These are phyloP conservation scores for Sebastes paucispinis DNA, from an alignment of 2,797 vertebrate species.

Conservation along the genomic window DNA sequence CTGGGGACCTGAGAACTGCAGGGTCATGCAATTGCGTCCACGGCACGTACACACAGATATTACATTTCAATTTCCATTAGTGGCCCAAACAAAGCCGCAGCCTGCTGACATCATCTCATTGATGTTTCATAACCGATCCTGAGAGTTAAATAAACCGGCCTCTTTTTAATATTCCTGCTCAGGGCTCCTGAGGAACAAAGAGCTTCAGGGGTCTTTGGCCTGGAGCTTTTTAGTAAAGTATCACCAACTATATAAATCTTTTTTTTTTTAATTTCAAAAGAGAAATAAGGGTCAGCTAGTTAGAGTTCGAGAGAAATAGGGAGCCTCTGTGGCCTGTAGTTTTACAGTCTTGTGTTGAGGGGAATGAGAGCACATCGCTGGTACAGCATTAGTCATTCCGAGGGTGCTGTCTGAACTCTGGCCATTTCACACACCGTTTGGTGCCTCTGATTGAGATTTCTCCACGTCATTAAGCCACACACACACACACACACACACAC, in stretches of 20 bases:
- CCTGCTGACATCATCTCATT: slow-evolving; percentile 14
- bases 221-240: slow-evolving; percentile 17
- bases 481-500: neutral
- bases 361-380: slow-evolving; percentile 42
- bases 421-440: slow-evolving; percentile 67
- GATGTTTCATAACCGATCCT: slow-evolving; percentile 5
- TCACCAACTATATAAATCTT: neutral
- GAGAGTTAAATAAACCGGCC: slow-evolving; percentile 7
- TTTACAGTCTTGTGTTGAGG: slow-evolving; percentile 18
- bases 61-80: slow-evolving; percentile 33
- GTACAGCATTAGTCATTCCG: slow-evolving; percentile 54
- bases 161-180: slow-evolving; percentile 1
- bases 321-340: slow-evolving; percentile 16
- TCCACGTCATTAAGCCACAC: slow-evolving; percentile 37
- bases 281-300: slow-evolving; percentile 19
- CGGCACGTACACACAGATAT: neutral
- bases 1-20: neutral
- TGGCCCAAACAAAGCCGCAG: neutral
- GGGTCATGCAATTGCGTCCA: slow-evolving; percentile 15
- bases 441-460: slow-evolving; percentile 59
- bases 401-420: slow-evolving; percentile 53
- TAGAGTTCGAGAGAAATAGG: slow-evolving; percentile 7
- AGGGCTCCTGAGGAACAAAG: neutral
- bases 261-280: neutral
- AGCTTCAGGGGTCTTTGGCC: slow-evolving; percentile 2